A percentile compares a stretch with the other conserved stretches of the same genome.
These are phyloP conservation scores for Schlechtendalia chinensis DNA, from an alignment of 1,140 invertebrate species.

Conservation along the genomic window DNA sequence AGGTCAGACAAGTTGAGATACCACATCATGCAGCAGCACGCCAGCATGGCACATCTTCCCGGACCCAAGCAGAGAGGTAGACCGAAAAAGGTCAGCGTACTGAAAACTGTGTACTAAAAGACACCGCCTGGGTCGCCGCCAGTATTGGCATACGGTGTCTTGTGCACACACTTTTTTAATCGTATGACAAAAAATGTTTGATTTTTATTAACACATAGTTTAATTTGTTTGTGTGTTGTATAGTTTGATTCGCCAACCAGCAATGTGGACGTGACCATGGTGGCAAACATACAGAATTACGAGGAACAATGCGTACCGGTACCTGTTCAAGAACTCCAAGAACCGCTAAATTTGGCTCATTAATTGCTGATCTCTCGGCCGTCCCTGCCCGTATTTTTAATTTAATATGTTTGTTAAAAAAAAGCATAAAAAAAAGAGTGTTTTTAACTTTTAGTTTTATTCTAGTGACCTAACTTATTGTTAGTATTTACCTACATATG, in stretches of 20 bases:
- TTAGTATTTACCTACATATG: background rate
- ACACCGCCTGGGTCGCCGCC: background rate
- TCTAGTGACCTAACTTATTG: background rate
- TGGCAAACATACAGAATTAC: conserved; percentile 35
- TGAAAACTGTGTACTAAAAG: conserved; percentile 16
- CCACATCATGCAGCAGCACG: conserved; percentile 54
- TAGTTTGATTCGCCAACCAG: conserved; percentile 18
- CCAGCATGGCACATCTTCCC: conserved; percentile 24
- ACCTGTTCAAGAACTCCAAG: conserved; percentile 33
- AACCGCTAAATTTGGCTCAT: conserved; percentile 42
- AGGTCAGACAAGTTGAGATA: conserved; percentile 54
- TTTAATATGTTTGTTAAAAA: background rate
- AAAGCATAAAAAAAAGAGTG: no score
- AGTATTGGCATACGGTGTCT: background rate
- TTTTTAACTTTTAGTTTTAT: background rate
- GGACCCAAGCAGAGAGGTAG: conserved; percentile 51
- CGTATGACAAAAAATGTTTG: background rate
- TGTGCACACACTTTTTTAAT: conserved; percentile 29
- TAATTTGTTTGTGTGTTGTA: background rate
- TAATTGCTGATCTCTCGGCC: conserved; percentile 7
- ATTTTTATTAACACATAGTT: background rate
- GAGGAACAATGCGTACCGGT: conserved; percentile 26
- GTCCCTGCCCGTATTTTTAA: no score
- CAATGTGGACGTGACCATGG: conserved; percentile 39
- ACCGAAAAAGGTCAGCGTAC: conserved; percentile 52